Conservation (phyloP, 2,113 vertebrate species). For the Python bivittatus region DNA sequence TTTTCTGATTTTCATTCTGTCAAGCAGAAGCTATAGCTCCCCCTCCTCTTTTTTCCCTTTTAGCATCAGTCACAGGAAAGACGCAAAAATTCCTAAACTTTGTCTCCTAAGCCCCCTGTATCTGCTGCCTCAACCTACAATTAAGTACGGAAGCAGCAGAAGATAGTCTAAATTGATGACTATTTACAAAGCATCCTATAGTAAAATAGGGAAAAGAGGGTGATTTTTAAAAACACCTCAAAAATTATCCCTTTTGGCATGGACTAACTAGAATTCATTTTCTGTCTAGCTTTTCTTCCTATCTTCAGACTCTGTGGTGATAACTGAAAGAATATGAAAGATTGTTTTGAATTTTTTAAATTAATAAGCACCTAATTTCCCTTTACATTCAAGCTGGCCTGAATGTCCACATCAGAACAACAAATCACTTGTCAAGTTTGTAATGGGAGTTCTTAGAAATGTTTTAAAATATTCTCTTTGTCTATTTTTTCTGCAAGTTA, state of each 20-base stretch:
- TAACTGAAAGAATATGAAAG: no score
- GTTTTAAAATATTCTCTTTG: neutral
- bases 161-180: neutral
- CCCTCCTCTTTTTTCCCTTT: no score
- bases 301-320: no score
- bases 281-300: neutral
- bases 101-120: neutral
- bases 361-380: neutral
- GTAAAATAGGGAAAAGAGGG: neutral
- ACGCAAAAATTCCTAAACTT: neutral
- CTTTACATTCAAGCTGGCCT: neutral
- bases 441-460: neutral
- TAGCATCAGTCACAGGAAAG: neutral
- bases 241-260: neutral
- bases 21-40: neutral
- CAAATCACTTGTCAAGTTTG: neutral
- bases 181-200: neutral
- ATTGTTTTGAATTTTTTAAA: no score
- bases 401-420: neutral
- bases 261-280: neutral
- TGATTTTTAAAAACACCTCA: neutral
- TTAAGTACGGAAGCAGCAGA: neutral
- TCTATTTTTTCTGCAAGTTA: neutral
- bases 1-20: neutral
- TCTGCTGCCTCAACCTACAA: neutral